Evolutionary conservation across 2,113 vertebrate genomes (phyloP).

Genomic region (Gobius niger): DNA sequence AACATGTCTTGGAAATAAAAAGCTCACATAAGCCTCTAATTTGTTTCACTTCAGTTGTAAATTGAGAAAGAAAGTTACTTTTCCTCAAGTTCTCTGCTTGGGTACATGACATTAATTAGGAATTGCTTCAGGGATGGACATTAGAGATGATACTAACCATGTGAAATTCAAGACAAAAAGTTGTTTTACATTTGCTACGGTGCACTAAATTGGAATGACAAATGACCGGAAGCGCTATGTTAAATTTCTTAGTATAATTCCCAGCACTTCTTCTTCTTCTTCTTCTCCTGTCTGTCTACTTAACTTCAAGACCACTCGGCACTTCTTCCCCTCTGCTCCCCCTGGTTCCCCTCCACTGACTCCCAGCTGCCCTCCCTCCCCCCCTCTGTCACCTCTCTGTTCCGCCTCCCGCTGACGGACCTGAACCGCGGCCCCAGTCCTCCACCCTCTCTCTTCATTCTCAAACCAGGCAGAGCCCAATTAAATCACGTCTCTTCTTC

Average conservation of each 20-base stretch:
- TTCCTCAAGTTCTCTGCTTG: no score
- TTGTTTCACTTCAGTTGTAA: no score
- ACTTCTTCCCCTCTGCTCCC: conserved; percentile 36
- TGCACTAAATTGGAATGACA: neutral
- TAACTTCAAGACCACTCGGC: conserved; percentile 51
- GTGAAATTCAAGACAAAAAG: neutral
- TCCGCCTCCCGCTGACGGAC: conserved; percentile 73
- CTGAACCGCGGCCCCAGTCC: conserved; percentile 65
- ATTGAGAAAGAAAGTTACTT: no score
- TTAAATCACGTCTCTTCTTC: conserved; percentile 76
- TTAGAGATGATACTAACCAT: no score
- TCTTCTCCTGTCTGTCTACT: conserved; percentile 37
- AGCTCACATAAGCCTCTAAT: neutral
- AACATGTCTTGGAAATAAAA: neutral
- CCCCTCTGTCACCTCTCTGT: conserved; percentile 73
- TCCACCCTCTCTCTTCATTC: conserved; percentile 60
- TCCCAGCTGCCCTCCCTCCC: conserved; percentile 61
- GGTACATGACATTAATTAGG: no score
- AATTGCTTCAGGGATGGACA: no score
- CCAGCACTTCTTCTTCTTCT: conserved; percentile 23
- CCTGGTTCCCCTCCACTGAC: conserved; percentile 61
- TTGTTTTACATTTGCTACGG: neutral
- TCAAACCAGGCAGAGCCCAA: conserved; percentile 71
- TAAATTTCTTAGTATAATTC: conserved; percentile 2
- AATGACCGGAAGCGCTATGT: neutral